Evolutionary conservation across 1,140 invertebrate species (phyloP).

Genomic region (Yoshiicerus persimilis): DNA sequence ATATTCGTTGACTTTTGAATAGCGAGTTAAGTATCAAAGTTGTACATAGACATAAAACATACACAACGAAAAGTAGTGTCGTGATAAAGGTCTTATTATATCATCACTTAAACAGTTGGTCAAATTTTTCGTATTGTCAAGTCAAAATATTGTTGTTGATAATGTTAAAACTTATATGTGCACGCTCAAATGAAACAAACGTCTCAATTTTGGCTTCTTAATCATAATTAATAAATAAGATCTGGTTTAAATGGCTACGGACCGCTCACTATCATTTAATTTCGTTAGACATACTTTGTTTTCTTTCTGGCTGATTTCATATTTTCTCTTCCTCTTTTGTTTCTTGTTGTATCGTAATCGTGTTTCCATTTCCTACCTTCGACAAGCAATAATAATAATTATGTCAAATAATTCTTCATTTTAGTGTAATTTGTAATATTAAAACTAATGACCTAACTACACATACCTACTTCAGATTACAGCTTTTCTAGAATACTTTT

Average conservation of each 20-base stretch:
- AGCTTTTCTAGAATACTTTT: no score
- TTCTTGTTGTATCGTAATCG: no score
- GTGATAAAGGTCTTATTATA: not conserved
- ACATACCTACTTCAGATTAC: no score
- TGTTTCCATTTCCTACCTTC: no score
- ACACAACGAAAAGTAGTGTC: not conserved
- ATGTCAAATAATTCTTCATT: not conserved
- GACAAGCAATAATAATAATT: not conserved
- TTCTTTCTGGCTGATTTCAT: no score
- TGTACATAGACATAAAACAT: not conserved
- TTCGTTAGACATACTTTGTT: no score
- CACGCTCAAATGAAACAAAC: slow-evolving; percentile 12
- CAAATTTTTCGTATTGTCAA: not conserved
- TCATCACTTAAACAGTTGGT: not conserved
- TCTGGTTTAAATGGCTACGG: not conserved
- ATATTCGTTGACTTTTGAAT: not conserved
- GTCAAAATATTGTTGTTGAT: not conserved
- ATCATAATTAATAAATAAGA: not conserved
- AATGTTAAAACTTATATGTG: not conserved
- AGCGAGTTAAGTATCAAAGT: not conserved
- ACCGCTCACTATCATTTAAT: no score
- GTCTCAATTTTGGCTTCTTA: slow-evolving; percentile 6
- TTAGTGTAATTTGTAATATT: not conserved
- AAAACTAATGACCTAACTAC: not conserved
- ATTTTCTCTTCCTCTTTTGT: no score